Conservation (phyloP, 92 coral and sea anemone genomes). For the Desmophyllum pertusum region DNA sequence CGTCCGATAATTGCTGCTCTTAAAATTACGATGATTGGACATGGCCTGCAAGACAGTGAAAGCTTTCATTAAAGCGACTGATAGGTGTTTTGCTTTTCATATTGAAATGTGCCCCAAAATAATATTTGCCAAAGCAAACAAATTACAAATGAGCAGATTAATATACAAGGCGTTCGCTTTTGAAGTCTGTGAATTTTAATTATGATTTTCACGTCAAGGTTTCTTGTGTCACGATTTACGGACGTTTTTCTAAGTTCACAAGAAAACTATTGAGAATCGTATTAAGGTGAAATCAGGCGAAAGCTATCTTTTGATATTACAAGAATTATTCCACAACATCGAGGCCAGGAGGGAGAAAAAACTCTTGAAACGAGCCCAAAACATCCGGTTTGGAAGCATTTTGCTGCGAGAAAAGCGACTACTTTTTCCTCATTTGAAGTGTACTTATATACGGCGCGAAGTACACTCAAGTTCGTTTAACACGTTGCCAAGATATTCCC, state of each 20-base stretch:
- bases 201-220: not conserved
- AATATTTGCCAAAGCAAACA: slow-evolving; percentile 38
- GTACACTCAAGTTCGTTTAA: not conserved
- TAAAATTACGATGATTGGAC: slow-evolving; percentile 19
- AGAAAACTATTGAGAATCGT: not conserved
- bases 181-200: slow-evolving; percentile 27
- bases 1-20: slow-evolving; percentile 22
- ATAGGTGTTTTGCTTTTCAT: slow-evolving; percentile 27
- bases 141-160: slow-evolving; percentile 38
- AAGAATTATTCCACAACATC: not conserved
- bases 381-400: slow-evolving; percentile 12
- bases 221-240: not conserved
- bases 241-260: not conserved
- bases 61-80: slow-evolving; percentile 23
- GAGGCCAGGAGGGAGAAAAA: not conserved
- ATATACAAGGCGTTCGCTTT: slow-evolving; percentile 15
- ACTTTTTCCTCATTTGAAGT: not conserved
- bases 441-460: not conserved
- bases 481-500: not conserved
- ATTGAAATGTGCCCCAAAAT: slow-evolving; percentile 32
- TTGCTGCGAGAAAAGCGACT: not conserved
- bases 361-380: not conserved
- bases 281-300: not conserved
- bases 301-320: not conserved
- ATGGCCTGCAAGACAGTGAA: not conserved